Percentiles rank a stretch among this genome's conserved stretches.
phyloP scores from a whole-genome alignment of 2,888 invertebrate species.

The Microctonus hyperodae region DNA sequence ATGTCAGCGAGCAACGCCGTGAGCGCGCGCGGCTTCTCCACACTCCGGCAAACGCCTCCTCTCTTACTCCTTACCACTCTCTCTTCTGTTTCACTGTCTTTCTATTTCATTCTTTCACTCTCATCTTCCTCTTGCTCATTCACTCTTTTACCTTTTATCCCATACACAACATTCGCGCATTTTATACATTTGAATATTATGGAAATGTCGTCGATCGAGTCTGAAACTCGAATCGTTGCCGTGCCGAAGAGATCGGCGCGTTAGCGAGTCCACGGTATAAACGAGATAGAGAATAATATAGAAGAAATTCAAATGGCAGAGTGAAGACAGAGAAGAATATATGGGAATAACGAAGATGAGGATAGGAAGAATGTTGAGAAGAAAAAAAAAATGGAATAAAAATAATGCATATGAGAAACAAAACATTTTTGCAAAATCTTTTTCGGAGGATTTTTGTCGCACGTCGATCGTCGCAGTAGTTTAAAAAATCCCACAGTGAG shows the following conservation, averaged over 20 bases:
- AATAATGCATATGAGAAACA: background rate
- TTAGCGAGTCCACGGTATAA: background rate
- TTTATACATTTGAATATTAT: slow-evolving; percentile 61
- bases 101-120: background rate
- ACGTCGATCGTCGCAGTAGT: background rate
- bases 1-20: slow-evolving; percentile 62
- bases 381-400: background rate
- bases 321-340: slow-evolving; percentile 14
- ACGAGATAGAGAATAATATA: slow-evolving; percentile 1
- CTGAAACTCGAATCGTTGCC: slow-evolving; percentile 23
- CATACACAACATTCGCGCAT: slow-evolving; percentile 37
- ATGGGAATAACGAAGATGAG: background rate
- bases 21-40: slow-evolving; percentile 33
- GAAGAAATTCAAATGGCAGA: slow-evolving; percentile 11
- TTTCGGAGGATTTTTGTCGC: background rate
- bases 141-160: slow-evolving; percentile 27
- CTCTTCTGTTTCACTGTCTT: slow-evolving; percentile 14
- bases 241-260: slow-evolving; percentile 14
- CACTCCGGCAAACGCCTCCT: slow-evolving; percentile 30
- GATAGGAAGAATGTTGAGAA: background rate
- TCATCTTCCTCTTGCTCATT: background rate
- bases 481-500: background rate
- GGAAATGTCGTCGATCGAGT: slow-evolving; percentile 50
- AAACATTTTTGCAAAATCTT: background rate
- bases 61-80: slow-evolving; percentile 13